phyloP scores from a whole-genome alignment of 2,888 invertebrate species.

The Philhelius pedissequus region DNA sequence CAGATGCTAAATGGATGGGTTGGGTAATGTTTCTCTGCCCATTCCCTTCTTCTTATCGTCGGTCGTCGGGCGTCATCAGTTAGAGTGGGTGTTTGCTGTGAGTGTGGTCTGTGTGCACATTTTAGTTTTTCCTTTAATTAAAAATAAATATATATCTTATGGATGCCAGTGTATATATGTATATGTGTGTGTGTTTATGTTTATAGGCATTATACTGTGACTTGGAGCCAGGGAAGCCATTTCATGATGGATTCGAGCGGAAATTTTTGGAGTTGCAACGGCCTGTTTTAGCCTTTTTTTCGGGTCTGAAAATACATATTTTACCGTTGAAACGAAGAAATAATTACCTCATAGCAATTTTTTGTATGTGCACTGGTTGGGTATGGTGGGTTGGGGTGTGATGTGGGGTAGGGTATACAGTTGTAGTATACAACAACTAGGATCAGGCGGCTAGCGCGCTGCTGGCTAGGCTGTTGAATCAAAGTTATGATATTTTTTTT shows the following conservation, averaged over 20 bases:
- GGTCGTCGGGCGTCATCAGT: no score
- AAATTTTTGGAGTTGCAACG: constrained; percentile 65
- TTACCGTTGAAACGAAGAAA: constrained; percentile 55
- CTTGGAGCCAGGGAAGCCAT: constrained; percentile 44
- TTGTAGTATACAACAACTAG: background rate
- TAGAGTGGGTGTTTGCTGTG: constrained; percentile 48
- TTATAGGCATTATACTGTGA: background rate
- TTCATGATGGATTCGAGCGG: constrained; percentile 68
- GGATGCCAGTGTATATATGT: background rate
- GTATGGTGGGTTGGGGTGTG: constrained; percentile 1
- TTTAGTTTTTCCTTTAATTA: constrained; percentile 69
- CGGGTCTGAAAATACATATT: constrained; percentile 60
- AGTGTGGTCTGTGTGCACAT: constrained; percentile 66
- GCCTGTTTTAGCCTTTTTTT: constrained; percentile 32
- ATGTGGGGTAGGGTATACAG: background rate
- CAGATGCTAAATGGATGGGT: constrained; percentile 57
- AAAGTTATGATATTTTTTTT: constrained; percentile 35
- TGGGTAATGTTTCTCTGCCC: constrained; percentile 4
- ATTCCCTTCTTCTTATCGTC: no score
- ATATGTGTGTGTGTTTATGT: constrained; percentile 7
- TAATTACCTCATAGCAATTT: constrained; percentile 68
- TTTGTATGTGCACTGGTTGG: background rate
- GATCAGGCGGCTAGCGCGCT: constrained; percentile 9
- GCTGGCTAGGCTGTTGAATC: constrained; percentile 51
- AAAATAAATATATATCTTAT: constrained; percentile 62